These are phyloP conservation scores for Drosophila miranda DNA, from an alignment of 1,140 invertebrate species.

Conservation along the genomic window DNA sequence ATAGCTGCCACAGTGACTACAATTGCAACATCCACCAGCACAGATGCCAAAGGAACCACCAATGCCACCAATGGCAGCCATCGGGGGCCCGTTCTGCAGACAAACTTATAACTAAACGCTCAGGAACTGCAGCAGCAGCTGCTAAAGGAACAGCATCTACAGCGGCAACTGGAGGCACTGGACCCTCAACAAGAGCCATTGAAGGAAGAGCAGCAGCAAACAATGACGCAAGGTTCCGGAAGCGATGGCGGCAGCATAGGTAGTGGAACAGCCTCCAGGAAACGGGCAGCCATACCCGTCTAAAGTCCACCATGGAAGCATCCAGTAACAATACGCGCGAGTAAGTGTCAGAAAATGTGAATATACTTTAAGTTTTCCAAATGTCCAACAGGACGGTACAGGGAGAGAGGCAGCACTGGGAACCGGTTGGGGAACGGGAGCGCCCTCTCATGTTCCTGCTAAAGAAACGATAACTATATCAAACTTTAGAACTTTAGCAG, in stretches of 20 bases:
- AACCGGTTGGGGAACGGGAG: too few relatives aligned
- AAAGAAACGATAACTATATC: constrained; percentile 15
- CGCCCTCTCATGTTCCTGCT: background rate
- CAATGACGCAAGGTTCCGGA: constrained; percentile 39
- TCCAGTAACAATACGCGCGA: background rate
- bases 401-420: too few relatives aligned
- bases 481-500: constrained; percentile 3
- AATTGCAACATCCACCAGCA: background rate
- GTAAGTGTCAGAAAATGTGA: constrained; percentile 21
- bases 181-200: constrained; percentile 14
- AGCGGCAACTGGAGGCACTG: constrained; percentile 31
- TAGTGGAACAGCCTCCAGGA: constrained; percentile 58
- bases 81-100: constrained; percentile 61
- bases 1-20: constrained; percentile 8
- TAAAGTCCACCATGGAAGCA: constrained; percentile 17
- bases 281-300: constrained; percentile 75
- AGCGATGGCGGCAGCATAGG: constrained; percentile 60
- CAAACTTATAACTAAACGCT: constrained; percentile 81
- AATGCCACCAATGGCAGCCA: constrained; percentile 26
- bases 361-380: background rate
- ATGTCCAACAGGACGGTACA: background rate
- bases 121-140: constrained; percentile 72
- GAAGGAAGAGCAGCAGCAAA: constrained; percentile 9
- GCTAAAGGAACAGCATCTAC: constrained; percentile 61
- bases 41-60: constrained; percentile 27